Conservation (phyloP, 2,888 invertebrate species). For the Dichetophora obliterata region DNA sequence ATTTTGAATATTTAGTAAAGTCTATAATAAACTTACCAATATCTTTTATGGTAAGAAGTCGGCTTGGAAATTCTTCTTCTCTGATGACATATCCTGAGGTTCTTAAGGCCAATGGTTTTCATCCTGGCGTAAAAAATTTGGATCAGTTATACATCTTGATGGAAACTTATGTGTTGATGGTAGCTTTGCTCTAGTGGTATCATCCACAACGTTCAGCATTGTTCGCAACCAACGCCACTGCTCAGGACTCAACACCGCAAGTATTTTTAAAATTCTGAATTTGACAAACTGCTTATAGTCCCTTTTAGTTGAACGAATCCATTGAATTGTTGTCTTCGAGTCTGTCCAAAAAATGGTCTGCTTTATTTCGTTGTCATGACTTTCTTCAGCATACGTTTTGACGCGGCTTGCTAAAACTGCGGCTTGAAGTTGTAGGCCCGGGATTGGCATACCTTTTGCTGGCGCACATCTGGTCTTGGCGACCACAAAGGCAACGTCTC, state of each 20-base stretch:
- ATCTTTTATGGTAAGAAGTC: too few relatives aligned
- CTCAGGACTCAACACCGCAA: neutral
- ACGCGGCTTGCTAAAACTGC: neutral
- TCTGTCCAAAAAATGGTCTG: neutral
- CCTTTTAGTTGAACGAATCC: slow-evolving; percentile 37
- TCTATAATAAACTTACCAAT: too few relatives aligned
- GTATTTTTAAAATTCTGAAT: slow-evolving; percentile 42
- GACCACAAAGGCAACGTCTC: neutral
- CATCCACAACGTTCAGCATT: neutral
- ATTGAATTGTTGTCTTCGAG: neutral
- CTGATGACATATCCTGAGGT: too few relatives aligned
- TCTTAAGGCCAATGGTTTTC: too few relatives aligned
- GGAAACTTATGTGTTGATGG: too few relatives aligned
- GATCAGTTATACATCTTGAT: too few relatives aligned
- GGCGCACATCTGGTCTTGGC: slow-evolving; percentile 12
- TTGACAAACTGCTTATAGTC: slow-evolving; percentile 12
- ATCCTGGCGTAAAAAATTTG: too few relatives aligned
- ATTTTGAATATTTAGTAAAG: too few relatives aligned
- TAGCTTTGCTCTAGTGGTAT: too few relatives aligned
- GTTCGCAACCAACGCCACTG: slow-evolving; percentile 43
- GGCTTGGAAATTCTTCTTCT: too few relatives aligned
- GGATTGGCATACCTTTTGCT: neutral
- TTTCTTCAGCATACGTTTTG: neutral
- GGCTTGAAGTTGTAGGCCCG: neutral
- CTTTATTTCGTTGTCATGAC: neutral